Base-by-base conservation (phyloP, 2,797 vertebrate genomes). In the Mallotus villosus region DNA sequence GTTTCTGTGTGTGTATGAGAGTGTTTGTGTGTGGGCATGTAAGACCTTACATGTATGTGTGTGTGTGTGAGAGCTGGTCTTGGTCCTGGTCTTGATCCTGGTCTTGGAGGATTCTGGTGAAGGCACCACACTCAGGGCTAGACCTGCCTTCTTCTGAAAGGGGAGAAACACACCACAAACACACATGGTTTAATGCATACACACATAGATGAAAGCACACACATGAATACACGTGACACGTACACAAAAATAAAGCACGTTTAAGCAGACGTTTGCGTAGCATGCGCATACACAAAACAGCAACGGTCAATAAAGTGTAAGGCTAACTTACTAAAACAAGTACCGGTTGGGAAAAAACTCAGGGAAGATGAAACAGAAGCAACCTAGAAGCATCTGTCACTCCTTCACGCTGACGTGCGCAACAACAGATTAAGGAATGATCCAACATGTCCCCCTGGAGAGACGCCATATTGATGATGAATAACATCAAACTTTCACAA, bases 401-500 rank as follows among this genome's bases (percentile, higher is more conserved):
- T 75, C 67, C 63, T 70, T 86, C 86, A 79, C 86, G 86, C 85
- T 87, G 83, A 84, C 58, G 67, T 78, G 70, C 78, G 80, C 72
- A 84, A 85, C 72, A 84, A 85, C 82, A 81, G 67, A 79, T 55
- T 22, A 67, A 71, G 61, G 75, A 83, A 86, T 81, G 74, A 72
- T 59, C 72, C 81, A 82, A 79, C 79, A 70, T 77, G 81, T 83
- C 81, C 70, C 84, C 84, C 87, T 57, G 41, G 81, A 81, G 83
- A 74, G 75, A 67, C 70, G 73, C 75, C 75, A 84, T 78, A 82
- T 82, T 86, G 76, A 75, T 85, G 85, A 89, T 86, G 86, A 84
- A 92, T 85, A 85, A 81, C 73, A 81, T 76, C 78, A 81, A 73
- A 85, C 67, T 86, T 77, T 73, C 70, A 67, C 89, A 88, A 90